Conservation (phyloP, 2,113 vertebrate species). For the Sturnus vulgaris region DNA sequence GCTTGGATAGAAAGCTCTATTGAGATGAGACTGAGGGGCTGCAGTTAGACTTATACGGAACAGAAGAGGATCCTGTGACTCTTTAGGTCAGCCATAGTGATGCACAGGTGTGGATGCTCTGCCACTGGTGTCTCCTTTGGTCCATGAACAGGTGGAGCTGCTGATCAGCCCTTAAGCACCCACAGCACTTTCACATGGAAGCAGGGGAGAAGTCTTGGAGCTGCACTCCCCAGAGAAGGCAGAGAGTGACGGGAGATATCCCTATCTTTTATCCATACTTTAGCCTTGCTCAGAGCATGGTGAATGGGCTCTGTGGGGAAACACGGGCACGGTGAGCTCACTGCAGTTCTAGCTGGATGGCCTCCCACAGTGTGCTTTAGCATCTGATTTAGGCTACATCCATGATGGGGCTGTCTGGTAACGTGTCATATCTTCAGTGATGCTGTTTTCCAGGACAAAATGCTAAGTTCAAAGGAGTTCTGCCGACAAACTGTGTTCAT, state of each 20-base stretch:
- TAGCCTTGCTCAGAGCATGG: accelerated
- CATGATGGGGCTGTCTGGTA: background rate
- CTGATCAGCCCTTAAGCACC: background rate
- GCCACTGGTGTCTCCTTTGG: background rate
- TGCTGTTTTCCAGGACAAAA: background rate
- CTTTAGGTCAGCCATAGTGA: background rate
- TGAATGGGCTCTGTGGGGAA: background rate
- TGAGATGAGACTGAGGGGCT: background rate
- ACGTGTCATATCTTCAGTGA: accelerated
- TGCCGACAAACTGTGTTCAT: background rate
- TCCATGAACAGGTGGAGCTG: accelerated
- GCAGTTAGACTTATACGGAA: accelerated
- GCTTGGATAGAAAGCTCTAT: background rate
- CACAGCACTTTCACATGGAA: background rate
- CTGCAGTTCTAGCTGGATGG: background rate
- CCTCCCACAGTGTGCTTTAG: background rate
- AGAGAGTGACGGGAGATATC: background rate
- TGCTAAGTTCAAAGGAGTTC: background rate
- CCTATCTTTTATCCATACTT: accelerated
- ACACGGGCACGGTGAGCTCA: accelerated
- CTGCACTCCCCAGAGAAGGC: background rate
- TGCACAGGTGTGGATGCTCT: accelerated
- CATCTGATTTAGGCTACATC: background rate
- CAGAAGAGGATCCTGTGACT: background rate
- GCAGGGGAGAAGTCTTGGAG: background rate